A percentile compares a stretch with the other conserved stretches of the same genome.
These are phyloP conservation scores for Calliscelio sp. DNA, from an alignment of 2,888 invertebrate species.

Conservation along the genomic window DNA sequence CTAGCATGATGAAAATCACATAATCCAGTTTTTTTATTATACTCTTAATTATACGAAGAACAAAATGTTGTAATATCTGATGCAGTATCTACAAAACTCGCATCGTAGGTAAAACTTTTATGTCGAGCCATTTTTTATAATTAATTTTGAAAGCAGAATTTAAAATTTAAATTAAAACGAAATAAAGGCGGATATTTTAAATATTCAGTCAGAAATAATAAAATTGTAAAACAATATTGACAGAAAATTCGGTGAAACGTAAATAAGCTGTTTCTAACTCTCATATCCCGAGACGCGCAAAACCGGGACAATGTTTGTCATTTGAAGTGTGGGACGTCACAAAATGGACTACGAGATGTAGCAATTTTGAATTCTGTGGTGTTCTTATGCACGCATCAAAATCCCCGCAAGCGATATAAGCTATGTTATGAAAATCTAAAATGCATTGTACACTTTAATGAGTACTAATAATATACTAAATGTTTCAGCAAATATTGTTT, in stretches of 20 bases:
- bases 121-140: too few relatives aligned
- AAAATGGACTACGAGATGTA: background rate
- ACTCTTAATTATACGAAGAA: too few relatives aligned
- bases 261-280: constrained; percentile 37
- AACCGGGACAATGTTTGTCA: constrained; percentile 32
- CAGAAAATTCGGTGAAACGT: constrained; percentile 33
- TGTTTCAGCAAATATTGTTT: constrained; percentile 4
- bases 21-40: background rate
- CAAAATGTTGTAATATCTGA: too few relatives aligned
- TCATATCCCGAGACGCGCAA: background rate
- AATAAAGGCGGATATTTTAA: background rate
- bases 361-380: constrained; percentile 42
- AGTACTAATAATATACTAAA: constrained; percentile 27
- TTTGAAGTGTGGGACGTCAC: background rate
- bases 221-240: constrained; percentile 44
- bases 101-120: too few relatives aligned
- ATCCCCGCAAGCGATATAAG: constrained; percentile 49
- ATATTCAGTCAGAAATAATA: constrained; percentile 17
- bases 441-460: constrained; percentile 16
- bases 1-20: background rate
- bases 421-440: constrained; percentile 13
- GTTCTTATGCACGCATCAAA: constrained; percentile 64
- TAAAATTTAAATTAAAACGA: background rate
- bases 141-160: too few relatives aligned
- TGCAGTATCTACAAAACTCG: too few relatives aligned